phyloP scores from a whole-genome alignment of 2,888 invertebrate genomes.

The Hedychridium roseum region DNA sequence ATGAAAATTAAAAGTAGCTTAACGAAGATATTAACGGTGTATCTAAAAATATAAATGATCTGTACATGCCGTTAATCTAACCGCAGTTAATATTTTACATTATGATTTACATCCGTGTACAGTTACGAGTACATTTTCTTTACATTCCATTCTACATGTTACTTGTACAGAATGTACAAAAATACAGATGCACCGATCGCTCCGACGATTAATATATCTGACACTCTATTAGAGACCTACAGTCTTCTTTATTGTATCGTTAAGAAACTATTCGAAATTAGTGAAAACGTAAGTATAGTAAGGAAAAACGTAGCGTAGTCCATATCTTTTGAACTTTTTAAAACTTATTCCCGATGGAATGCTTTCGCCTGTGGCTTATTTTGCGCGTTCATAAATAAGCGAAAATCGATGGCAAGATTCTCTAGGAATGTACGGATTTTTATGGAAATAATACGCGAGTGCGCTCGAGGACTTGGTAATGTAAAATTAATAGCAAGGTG shows the following conservation, averaged over 20 bases:
- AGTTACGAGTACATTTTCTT: conserved; percentile 25
- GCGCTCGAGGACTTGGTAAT: too few species aligned
- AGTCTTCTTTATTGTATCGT: too few species aligned
- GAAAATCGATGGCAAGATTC: not conserved
- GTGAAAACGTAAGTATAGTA: too few species aligned
- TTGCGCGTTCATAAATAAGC: not conserved
- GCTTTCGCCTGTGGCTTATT: conserved; percentile 39
- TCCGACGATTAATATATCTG: too few species aligned
- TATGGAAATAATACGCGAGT: too few species aligned
- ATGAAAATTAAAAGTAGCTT: not conserved
- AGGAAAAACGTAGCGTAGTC: too few species aligned
- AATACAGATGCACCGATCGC: conserved; percentile 19
- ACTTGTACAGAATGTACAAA: too few species aligned
- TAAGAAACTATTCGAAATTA: not conserved
- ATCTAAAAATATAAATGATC: conserved; percentile 21
- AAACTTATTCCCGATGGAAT: conserved; percentile 50
- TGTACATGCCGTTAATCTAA: conserved; percentile 32
- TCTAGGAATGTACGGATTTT: not conserved
- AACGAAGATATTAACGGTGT: conserved; percentile 31
- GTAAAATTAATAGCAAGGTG: too few species aligned
- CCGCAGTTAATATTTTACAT: conserved; percentile 38
- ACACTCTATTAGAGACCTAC: too few species aligned
- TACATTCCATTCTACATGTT: conserved; percentile 40
- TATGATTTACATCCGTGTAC: conserved; percentile 35
- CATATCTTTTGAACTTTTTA: conserved; percentile 19